These are phyloP conservation scores for Pelodytes ibericus DNA, from an alignment of 2,797 vertebrate species.

Conservation along the genomic window DNA sequence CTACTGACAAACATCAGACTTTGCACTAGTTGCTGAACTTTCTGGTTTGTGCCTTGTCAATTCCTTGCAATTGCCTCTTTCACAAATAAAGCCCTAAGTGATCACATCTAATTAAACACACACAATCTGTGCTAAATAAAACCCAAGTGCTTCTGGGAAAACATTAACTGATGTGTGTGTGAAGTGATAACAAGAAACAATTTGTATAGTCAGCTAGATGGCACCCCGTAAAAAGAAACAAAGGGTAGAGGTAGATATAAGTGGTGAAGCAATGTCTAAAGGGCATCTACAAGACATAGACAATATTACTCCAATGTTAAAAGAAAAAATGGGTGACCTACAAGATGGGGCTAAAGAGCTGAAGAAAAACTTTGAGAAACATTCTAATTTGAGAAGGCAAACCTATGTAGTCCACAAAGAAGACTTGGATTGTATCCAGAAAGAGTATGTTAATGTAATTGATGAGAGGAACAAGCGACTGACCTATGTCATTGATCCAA, in stretches of 20 bases:
- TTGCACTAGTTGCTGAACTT: too few species aligned
- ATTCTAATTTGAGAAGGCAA: slow-evolving; percentile 3
- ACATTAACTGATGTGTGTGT: background rate
- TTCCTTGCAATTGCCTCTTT: too few species aligned
- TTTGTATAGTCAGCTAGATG: background rate
- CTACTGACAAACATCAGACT: too few species aligned
- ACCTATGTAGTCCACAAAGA: slow-evolving; percentile 20
- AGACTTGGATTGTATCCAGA: background rate
- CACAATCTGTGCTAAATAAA: slow-evolving; percentile 20
- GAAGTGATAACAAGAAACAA: background rate
- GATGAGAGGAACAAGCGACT: background rate
- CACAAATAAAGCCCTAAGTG: too few species aligned
- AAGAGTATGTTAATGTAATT: too few species aligned
- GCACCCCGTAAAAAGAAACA: slow-evolving; percentile 19
- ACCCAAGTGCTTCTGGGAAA: background rate
- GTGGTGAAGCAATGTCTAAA: background rate
- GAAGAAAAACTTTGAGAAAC: background rate
- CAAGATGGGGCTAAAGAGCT: background rate
- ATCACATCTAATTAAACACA: slow-evolving; percentile 29
- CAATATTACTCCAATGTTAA: background rate
- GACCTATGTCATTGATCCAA: slow-evolving; percentile 11
- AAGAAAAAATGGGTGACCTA: background rate
- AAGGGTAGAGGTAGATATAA: background rate
- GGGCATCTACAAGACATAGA: background rate
- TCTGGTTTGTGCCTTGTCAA: too few species aligned